phyloP scores from a whole-genome alignment of 2,797 vertebrate genomes.

The Champsocephalus esox region DNA sequence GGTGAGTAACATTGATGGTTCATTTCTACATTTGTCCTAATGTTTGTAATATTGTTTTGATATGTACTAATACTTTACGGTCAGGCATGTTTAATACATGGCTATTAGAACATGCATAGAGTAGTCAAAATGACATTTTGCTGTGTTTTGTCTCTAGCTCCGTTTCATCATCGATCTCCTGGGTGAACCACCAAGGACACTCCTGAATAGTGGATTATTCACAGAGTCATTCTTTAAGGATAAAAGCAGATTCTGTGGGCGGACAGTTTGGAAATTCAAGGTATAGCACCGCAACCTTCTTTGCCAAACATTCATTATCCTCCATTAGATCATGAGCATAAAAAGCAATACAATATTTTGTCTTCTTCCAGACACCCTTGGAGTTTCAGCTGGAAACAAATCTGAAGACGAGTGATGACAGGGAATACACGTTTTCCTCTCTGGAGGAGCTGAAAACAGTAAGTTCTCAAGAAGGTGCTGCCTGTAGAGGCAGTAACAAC shows the following conservation, averaged over 20 bases:
- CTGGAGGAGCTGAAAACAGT: slow-evolving; percentile 20
- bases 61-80: background rate
- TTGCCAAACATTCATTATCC: background rate
- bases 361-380: background rate
- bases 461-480: background rate
- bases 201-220: background rate
- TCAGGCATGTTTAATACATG: background rate
- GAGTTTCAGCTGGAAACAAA: background rate
- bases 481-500: background rate
- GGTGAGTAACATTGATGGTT: background rate
- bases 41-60: background rate
- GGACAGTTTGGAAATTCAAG: background rate
- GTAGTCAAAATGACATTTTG: background rate
- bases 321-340: background rate
- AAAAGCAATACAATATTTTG: background rate
- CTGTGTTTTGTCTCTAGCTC: slow-evolving; percentile 9
- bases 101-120: background rate
- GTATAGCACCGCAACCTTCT: background rate
- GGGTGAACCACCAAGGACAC: background rate
- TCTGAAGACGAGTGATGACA: background rate
- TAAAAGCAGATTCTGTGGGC: background rate
- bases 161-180: slow-evolving; percentile 3
- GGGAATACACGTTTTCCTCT: background rate
- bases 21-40: background rate
- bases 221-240: background rate